Evolutionary conservation across 2,797 vertebrate genomes (phyloP), one percentile per base, ranked within the genome.

Genomic region (Cichlasoma orientale): DNA sequence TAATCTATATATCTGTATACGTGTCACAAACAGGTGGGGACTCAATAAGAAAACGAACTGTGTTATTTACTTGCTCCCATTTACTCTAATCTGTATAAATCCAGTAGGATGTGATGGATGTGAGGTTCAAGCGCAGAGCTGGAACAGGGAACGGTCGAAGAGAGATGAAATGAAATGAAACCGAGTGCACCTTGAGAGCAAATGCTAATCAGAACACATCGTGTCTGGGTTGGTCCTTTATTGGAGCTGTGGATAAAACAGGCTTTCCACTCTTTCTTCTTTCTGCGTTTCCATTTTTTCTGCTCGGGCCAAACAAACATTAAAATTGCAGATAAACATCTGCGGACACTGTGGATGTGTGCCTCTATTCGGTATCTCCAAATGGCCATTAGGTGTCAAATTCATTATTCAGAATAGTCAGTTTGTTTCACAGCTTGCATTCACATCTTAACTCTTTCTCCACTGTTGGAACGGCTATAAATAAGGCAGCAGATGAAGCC

Each of bases 401-500:
- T 72, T 58, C 66, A 66, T 71, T 52, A 56, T 41, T 11, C 7
- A 50, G 38, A 70, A 31, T 6, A 21, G 16, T 54, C 21, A 1
- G 27, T 5, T 53, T 53, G 69, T 21, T 41, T 82, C 56, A 53
- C 25, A 81, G 9, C 21, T 54, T 3, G 4, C 72, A 80, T 41
- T 63, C 55, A 11, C 29, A 73, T 25, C 12, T 84, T 21, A 82
- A 74, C 68, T 72, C 31, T 33, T 16, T 3, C 16, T 16, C 25
- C 16, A 11, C 72, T 56, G 69, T 33, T 44, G 23, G 12, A 38
- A 14, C 56, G 74, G 72, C 23, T 66, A 25, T 69, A 86, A 78
- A 87, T 81, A 88, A 79, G 71, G 5, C 2, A 1, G 29, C 59
- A 58, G 75, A 87, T 77, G 72, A 75, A 75, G 79, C 69, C 80